Percentiles rank a stretch among this genome's conserved stretches.
Conservation (phyloP, 37 sponge, comb jelly and placozoan species). For the Hexactinellida sp. region DNA sequence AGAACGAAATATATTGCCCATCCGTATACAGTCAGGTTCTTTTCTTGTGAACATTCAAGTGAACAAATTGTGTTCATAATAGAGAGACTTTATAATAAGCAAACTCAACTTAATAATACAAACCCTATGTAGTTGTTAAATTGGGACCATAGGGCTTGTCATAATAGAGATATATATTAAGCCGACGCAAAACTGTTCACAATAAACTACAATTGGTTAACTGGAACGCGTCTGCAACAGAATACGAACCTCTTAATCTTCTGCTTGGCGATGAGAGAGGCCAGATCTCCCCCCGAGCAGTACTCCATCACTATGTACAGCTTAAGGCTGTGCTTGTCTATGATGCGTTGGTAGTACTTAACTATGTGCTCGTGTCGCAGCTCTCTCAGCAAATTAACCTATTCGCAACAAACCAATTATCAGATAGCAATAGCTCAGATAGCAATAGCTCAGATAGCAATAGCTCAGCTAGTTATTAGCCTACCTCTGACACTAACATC, state of each 20-base stretch:
- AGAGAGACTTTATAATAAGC: too few species aligned
- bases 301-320: slow-evolving; percentile 80
- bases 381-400: slow-evolving; percentile 61
- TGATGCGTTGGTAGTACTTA: slow-evolving; percentile 64
- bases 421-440: not conserved
- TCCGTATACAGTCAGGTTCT: too few species aligned
- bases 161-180: too few species aligned
- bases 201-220: too few species aligned
- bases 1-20: too few species aligned
- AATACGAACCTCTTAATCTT: slow-evolving; percentile 28
- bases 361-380: slow-evolving; percentile 65
- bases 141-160: too few species aligned
- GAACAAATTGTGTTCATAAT: too few species aligned
- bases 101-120: too few species aligned
- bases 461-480: not conserved
- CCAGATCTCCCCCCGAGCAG: slow-evolving; percentile 72
- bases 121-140: too few species aligned
- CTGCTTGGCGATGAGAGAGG: slow-evolving; percentile 28
- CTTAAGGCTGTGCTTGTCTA: slow-evolving; percentile 29
- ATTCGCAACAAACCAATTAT: not conserved
- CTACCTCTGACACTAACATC: slow-evolving; percentile 53
- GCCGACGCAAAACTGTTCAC: too few species aligned
- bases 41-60: too few species aligned
- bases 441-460: not conserved
- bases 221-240: too few species aligned